Conservation (phyloP, 2,888 invertebrate genomes). For the Balanococcus diminutus region DNA sequence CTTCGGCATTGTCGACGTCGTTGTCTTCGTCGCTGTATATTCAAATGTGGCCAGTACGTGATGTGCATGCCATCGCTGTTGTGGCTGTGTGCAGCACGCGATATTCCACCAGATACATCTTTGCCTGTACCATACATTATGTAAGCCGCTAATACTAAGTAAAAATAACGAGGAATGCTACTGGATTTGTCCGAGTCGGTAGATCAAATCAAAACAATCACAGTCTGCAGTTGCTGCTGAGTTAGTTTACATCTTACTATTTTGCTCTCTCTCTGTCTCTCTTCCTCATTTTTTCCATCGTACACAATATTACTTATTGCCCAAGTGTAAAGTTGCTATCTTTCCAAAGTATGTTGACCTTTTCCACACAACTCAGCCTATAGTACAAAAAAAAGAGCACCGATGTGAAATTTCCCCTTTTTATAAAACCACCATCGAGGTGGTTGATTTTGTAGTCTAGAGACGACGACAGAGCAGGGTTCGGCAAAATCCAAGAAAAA, state of each 20-base stretch:
- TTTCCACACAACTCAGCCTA: no score
- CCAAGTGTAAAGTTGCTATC: neutral
- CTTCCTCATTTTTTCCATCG: no score
- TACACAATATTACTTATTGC: neutral
- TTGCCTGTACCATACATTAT: neutral
- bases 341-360: slow-evolving; percentile 5
- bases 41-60: slow-evolving; percentile 44
- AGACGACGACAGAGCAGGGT: neutral
- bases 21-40: neutral
- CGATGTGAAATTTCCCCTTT: neutral
- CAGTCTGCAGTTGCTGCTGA: neutral
- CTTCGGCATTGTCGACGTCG: neutral
- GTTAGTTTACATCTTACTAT: slow-evolving; percentile 28
- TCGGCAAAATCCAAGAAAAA: no score
- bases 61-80: slow-evolving; percentile 26
- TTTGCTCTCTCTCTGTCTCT: neutral
- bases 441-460: neutral
- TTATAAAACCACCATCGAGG: neutral
- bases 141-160: slow-evolving; percentile 42
- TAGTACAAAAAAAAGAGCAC: no score
- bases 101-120: slow-evolving; percentile 44
- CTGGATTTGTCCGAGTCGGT: slow-evolving; percentile 46
- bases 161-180: slow-evolving; percentile 47
- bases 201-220: slow-evolving; percentile 43
- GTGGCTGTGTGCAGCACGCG: neutral